Base-by-base conservation (phyloP, 2,888 invertebrate species). In the Noctuana brunneofusca region DNA sequence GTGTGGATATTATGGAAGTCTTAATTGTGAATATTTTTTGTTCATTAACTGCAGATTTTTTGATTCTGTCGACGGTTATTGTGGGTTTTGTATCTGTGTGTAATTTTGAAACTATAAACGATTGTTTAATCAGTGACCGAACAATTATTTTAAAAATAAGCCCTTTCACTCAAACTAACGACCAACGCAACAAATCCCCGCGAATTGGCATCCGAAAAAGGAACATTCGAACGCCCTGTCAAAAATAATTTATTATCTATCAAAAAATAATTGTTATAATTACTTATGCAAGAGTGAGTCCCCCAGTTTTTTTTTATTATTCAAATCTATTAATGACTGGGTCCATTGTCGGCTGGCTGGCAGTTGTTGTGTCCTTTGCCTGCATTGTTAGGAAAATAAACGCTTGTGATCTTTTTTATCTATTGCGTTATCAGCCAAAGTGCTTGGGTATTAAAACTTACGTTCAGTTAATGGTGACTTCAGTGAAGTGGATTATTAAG, bases 241-340 rank as follows among this genome's bases (percentile, higher is more conserved):
- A 81, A 68, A 82, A 76, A 86, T 87, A 87, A 88, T 87, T 85
- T 89, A 89, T 89, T 84, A 89, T 81, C 84, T 85, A 89, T 89
- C 85, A 86, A 83, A 87, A 83, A 86, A 88, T 87, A 87, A 89
- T 89, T 86, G 86, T 85, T 81, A 83, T 87, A 87, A 87, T 89
- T 89, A 89, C 86, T 84, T 85, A 89, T 88, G 89, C 89, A 84
- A 84, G 78, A 79, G 68, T 75, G 83, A 67, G 60, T 62, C 62
- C 71, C 71, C 69, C 70, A 75, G 78, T 84, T 77, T 79, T 50
- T 79, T 50, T 79, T 82, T 85, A 81, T 86, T 84, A 89, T 89
- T 89, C 84, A 87, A 89, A 89, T 87, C 71, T 75, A 69, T 77
- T 89, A 89, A 89, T 90, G 89, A 86, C 84, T 79, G 71, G 63